Conservation (phyloP, 2,888 invertebrate species). For the Cistogaster globosa region DNA sequence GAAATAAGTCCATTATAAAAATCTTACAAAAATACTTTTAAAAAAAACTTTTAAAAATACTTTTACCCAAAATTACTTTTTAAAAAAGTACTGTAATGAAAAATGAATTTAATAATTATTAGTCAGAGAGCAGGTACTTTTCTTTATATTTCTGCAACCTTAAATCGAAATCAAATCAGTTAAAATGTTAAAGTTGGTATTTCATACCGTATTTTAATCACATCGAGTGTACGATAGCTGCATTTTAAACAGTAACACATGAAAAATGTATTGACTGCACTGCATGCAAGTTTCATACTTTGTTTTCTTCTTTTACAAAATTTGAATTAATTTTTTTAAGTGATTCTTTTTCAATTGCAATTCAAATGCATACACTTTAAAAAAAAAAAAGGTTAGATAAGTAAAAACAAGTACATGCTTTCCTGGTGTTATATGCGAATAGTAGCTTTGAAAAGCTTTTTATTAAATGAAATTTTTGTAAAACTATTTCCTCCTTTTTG, state of each 20-base stretch:
- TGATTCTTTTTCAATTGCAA: conserved; percentile 47
- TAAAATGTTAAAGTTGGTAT: too few relatives aligned
- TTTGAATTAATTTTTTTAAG: conserved; percentile 49
- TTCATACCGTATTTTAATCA: conserved; percentile 1
- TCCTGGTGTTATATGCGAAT: neutral
- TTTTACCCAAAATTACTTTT: too few relatives aligned
- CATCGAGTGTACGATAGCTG: conserved; percentile 16
- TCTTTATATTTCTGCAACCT: too few relatives aligned
- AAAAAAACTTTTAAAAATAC: too few relatives aligned
- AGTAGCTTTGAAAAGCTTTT: neutral
- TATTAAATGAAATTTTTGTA: conserved; percentile 17
- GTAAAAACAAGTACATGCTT: neutral
- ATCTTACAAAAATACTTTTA: too few relatives aligned
- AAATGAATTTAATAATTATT: too few relatives aligned
- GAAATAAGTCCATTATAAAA: too few relatives aligned
- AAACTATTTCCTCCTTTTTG: conserved; percentile 27
- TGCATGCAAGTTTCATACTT: neutral
- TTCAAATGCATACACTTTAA: conserved; percentile 35
- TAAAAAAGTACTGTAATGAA: too few relatives aligned
- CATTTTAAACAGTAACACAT: conserved; percentile 30
- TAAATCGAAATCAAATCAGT: too few relatives aligned
- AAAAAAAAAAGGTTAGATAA: neutral
- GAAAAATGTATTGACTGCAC: conserved; percentile 14
- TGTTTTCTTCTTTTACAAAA: conserved; percentile 13
- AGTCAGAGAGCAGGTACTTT: too few relatives aligned